These are phyloP conservation scores for Arrhopalites spinosus DNA, from an alignment of 2,888 invertebrate genomes.

Conservation along the genomic window DNA sequence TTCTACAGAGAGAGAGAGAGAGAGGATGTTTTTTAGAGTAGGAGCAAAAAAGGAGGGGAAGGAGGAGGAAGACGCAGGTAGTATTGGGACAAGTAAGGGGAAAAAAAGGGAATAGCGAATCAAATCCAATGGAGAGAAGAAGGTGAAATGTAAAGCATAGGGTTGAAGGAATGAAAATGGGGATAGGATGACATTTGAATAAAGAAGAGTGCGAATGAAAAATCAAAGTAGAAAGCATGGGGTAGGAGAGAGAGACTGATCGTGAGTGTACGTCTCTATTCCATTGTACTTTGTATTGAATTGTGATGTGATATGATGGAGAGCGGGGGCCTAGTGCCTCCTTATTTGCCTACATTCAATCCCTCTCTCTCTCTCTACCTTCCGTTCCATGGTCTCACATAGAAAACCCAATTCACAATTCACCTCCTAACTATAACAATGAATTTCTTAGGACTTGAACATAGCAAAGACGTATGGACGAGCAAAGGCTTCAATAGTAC, in stretches of 20 bases:
- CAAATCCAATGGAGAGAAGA: constrained; percentile 33
- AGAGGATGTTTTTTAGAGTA: background rate
- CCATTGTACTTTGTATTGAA: constrained; percentile 38
- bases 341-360: constrained; percentile 25
- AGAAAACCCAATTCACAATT: background rate
- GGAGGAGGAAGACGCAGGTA: constrained; percentile 10
- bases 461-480: background rate
- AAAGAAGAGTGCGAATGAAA: constrained; percentile 44
- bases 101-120: constrained; percentile 23
- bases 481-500: background rate
- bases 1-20: background rate
- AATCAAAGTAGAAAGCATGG: constrained; percentile 46
- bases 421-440: constrained; percentile 16
- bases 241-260: constrained; percentile 33
- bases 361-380: background rate
- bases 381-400: background rate
- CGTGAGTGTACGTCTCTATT: constrained; percentile 34
- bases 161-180: constrained; percentile 30
- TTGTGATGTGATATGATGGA: constrained; percentile 29
- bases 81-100: constrained; percentile 23
- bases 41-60: background rate
- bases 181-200: constrained; percentile 45
- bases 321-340: constrained; percentile 1
- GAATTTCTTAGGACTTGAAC: constrained; percentile 15
- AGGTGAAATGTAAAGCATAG: background rate